Evolutionary conservation across 2,888 invertebrate species (phyloP).

Genomic region (Neoscelio sp.): DNA sequence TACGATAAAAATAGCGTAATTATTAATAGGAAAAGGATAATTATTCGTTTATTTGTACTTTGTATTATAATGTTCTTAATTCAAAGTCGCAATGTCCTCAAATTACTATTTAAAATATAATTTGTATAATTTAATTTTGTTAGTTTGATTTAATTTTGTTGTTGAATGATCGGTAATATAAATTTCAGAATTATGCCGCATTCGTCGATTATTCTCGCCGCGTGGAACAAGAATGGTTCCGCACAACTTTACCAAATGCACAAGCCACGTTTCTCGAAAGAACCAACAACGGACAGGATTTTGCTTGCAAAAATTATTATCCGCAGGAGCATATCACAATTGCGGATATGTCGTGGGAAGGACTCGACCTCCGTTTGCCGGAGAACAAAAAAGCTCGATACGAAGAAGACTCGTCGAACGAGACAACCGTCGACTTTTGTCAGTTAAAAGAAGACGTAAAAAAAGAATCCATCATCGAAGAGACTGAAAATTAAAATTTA

Average conservation of each 20-base stretch:
- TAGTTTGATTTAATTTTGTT: not conserved
- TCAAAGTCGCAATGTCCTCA: too few species aligned
- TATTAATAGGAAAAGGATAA: too few species aligned
- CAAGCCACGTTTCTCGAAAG: constrained; percentile 64
- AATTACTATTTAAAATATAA: too few species aligned
- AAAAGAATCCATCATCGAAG: constrained; percentile 9
- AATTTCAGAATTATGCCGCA: constrained; percentile 73
- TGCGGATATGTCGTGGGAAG: constrained; percentile 8
- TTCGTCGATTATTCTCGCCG: constrained; percentile 75
- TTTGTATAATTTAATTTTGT: too few species aligned
- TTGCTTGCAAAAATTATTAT: constrained; percentile 46
- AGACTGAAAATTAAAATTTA: constrained; percentile 8
- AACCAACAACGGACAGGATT: constrained; percentile 44
- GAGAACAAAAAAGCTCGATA: constrained; percentile 37
- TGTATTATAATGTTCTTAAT: too few species aligned
- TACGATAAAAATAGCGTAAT: too few species aligned
- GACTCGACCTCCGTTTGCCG: constrained; percentile 52
- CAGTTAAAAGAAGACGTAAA: not conserved
- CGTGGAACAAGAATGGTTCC: constrained; percentile 72
- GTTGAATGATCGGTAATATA: not conserved
- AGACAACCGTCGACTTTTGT: too few species aligned
- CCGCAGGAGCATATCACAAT: not conserved
- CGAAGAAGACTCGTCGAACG: too few species aligned
- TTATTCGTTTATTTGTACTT: too few species aligned
- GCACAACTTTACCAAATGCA: too few species aligned